Evolutionary conservation across 2,113 vertebrate species (phyloP).

Genomic region (Equus przewalskii): DNA sequence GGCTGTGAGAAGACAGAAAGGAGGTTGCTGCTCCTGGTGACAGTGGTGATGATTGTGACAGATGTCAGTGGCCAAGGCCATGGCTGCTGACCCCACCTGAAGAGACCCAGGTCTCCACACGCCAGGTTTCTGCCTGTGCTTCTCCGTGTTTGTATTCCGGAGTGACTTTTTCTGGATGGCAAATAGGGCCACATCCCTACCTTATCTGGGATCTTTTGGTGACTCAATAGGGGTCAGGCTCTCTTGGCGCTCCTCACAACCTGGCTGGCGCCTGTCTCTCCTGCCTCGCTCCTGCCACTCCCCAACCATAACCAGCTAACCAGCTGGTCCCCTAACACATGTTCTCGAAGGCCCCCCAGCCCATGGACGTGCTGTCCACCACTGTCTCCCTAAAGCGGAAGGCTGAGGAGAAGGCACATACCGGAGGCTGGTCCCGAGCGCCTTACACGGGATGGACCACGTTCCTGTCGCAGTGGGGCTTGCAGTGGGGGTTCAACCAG

Average conservation of each 20-base stretch:
- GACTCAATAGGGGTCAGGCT: background rate
- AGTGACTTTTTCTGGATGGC: background rate
- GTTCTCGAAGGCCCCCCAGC: background rate
- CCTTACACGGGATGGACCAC: conserved; percentile 91
- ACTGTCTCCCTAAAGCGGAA: background rate
- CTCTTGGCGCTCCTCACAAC: rapidly evolving
- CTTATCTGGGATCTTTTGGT: background rate
- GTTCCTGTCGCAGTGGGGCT: conserved; percentile 94
- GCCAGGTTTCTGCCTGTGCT: too few species aligned
- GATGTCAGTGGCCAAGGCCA: background rate
- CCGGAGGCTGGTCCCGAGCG: background rate
- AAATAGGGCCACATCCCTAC: background rate
- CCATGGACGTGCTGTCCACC: background rate
- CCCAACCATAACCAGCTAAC: background rate
- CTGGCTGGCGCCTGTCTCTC: background rate
- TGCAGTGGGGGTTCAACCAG: conserved; percentile 96
- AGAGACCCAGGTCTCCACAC: background rate
- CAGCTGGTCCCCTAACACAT: background rate
- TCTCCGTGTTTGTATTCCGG: background rate
- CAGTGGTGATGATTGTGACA: background rate
- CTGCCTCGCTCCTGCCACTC: background rate
- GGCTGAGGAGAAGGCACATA: background rate
- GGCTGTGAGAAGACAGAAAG: background rate
- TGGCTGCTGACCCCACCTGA: rapidly evolving
- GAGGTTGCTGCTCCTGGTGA: background rate